Conservation (phyloP, 2,113 vertebrate genomes). For the Rhea pennata region DNA sequence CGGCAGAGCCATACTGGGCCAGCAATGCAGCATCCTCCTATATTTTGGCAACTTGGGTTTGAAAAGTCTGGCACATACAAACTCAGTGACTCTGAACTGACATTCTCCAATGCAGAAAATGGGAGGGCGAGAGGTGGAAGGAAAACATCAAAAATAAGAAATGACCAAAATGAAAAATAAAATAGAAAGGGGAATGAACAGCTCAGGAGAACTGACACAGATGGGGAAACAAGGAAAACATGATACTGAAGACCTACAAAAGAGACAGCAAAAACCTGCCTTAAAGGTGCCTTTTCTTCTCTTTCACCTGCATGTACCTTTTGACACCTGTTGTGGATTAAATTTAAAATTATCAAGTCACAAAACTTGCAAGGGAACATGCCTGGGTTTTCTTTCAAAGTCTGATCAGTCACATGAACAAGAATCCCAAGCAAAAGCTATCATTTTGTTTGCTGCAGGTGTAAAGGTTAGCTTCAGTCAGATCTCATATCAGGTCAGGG, state of each 20-base stretch:
- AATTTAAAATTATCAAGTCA: background rate
- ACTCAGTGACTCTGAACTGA: fast-evolving
- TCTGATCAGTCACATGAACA: background rate
- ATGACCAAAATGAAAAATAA: background rate
- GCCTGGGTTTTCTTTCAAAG: background rate
- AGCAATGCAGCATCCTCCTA: background rate
- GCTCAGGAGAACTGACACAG: background rate
- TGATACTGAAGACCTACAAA: background rate
- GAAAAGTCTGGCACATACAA: background rate
- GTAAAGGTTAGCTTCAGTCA: background rate
- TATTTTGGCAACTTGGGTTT: background rate
- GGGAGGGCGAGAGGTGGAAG: background rate
- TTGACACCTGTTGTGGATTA: background rate
- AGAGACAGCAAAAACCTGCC: background rate
- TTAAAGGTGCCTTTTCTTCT: background rate
- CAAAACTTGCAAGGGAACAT: background rate
- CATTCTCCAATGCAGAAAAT: background rate
- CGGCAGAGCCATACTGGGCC: fast-evolving
- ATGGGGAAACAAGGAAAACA: background rate
- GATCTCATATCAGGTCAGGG: background rate
- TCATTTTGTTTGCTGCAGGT: background rate
- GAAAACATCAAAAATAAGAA: background rate
- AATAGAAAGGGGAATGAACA: background rate
- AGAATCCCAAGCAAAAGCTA: background rate
- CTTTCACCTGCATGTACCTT: background rate